These are phyloP conservation scores for Chlamydotis undulata DNA, from an alignment of 2,113 vertebrate genomes.

Conservation along the genomic window DNA sequence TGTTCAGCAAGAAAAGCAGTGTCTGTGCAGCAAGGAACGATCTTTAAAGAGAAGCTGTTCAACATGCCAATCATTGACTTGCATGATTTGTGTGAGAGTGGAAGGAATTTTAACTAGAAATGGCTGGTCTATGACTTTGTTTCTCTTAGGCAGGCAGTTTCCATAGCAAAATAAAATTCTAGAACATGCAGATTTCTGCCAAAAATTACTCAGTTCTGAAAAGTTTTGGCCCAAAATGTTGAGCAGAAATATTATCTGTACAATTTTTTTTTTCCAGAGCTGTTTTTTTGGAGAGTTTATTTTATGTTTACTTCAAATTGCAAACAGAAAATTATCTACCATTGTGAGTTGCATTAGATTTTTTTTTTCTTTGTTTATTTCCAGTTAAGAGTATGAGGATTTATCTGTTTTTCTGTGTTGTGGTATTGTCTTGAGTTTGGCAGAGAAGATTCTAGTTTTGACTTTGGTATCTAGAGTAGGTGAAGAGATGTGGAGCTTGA, in stretches of 20 bases:
- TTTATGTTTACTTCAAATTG: background rate
- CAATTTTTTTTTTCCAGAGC: too few species aligned
- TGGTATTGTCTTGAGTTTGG: background rate
- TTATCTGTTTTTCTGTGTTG: background rate
- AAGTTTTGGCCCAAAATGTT: background rate
- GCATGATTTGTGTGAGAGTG: background rate
- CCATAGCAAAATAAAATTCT: constrained; percentile 29
- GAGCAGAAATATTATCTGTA: background rate
- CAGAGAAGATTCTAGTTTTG: background rate
- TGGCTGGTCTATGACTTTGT: background rate
- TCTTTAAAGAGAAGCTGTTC: background rate
- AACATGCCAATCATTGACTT: background rate
- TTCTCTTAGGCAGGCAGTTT: background rate
- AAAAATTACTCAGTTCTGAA: background rate
- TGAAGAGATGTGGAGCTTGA: background rate
- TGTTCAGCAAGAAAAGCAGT: background rate
- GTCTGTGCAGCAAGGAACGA: background rate
- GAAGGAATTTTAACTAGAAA: background rate
- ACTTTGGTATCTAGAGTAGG: background rate
- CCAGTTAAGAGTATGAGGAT: background rate
- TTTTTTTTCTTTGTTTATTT: background rate
- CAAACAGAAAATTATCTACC: background rate
- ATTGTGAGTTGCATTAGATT: background rate
- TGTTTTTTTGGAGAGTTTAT: background rate
- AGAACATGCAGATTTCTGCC: background rate